Evolutionary conservation across 1,140 invertebrate species (phyloP).

Genomic region (Hypothenemus hampei): DNA sequence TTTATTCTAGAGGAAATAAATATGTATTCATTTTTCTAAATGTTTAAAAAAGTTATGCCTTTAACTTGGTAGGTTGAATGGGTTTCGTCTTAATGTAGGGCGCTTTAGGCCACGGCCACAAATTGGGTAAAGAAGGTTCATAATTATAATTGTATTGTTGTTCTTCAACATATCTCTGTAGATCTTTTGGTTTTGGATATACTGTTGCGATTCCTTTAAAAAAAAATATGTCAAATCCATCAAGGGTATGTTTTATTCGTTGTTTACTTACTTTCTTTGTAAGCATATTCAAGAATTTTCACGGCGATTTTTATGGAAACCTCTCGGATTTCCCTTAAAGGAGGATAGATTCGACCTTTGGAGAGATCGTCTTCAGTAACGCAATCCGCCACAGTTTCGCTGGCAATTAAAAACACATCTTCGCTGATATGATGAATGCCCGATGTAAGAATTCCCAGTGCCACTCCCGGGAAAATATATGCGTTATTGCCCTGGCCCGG

Average conservation of each 20-base stretch:
- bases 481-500: constrained; percentile 96
- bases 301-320: constrained; percentile 87
- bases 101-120: constrained; percentile 67
- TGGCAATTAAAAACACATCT: constrained; percentile 85
- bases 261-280: constrained; percentile 62
- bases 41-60: constrained; percentile 1
- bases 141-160: constrained; percentile 78
- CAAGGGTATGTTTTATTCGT: background rate
- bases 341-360: constrained; percentile 90
- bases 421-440: constrained; percentile 86
- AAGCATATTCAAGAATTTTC: constrained; percentile 81
- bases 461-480: constrained; percentile 94
- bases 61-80: constrained; percentile 3
- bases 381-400: constrained; percentile 76
- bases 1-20: background rate
- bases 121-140: constrained; percentile 67
- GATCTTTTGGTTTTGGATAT: constrained; percentile 78
- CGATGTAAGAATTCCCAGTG: constrained; percentile 81
- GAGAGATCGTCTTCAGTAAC: constrained; percentile 78
- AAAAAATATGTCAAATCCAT: background rate
- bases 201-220: constrained; percentile 72
- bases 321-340: constrained; percentile 78
- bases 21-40: background rate
- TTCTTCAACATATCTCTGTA: constrained; percentile 63
- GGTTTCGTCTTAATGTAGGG: constrained; percentile 52